Conservation (phyloP, 1,140 invertebrate species). For the Pemphigus obesinymphae region DNA sequence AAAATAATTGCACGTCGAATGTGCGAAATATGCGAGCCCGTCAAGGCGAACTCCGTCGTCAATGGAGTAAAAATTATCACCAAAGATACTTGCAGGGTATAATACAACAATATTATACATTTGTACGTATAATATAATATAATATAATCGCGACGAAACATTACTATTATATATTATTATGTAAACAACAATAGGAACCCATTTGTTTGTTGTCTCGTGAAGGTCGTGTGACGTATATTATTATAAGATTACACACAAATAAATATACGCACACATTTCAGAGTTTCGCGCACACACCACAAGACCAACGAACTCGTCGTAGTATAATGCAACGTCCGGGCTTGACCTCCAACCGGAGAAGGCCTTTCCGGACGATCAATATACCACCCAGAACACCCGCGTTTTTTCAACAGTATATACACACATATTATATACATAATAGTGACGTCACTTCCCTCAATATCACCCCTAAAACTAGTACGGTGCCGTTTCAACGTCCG, state of each 20-base stretch:
- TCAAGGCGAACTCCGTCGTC: too few relatives aligned
- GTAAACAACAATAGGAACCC: neutral
- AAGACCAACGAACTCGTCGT: constrained; percentile 23
- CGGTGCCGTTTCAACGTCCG: too few relatives aligned
- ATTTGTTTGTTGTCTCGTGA: neutral
- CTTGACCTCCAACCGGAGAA: constrained; percentile 16
- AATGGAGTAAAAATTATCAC: too few relatives aligned
- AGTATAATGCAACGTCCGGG: constrained; percentile 4
- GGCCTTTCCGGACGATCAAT: constrained; percentile 10
- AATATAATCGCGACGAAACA: neutral
- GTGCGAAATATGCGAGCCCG: too few relatives aligned
- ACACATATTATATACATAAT: neutral
- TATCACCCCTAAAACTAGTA: too few relatives aligned
- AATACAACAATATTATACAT: too few relatives aligned
- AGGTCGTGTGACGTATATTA: constrained; percentile 8
- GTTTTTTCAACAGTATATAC: neutral
- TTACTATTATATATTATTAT: neutral
- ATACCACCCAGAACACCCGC: neutral
- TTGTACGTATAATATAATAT: too few relatives aligned
- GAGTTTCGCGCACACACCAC: neutral
- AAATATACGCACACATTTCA: neutral
- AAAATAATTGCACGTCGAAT: too few relatives aligned
- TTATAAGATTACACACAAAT: constrained; percentile 8
- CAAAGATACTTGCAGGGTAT: too few relatives aligned
- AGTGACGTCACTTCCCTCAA: neutral